These are phyloP conservation scores for Cisticola juncidis DNA, from an alignment of 2,113 vertebrate genomes.

Conservation along the genomic window DNA sequence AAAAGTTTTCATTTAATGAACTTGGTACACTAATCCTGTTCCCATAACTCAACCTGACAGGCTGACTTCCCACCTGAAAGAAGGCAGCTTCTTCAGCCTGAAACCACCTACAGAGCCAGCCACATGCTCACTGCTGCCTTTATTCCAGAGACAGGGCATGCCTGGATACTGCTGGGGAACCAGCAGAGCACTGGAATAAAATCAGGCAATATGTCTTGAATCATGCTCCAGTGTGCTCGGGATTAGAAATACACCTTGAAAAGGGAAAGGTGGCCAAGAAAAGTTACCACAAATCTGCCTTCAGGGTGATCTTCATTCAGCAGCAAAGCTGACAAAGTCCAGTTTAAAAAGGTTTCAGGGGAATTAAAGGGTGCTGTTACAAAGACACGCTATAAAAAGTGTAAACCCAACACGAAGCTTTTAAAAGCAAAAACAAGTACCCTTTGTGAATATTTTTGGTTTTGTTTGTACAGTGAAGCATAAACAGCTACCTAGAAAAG, in stretches of 20 bases:
- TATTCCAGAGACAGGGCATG: background rate
- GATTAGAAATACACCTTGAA: constrained; percentile 58
- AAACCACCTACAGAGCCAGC: constrained; percentile 64
- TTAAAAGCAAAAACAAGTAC: constrained; percentile 40
- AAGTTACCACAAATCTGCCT: constrained; percentile 40
- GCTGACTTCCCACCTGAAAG: constrained; percentile 72
- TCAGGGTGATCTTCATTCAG: constrained; percentile 22
- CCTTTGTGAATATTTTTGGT: background rate
- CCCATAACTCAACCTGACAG: constrained; percentile 74
- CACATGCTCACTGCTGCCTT: constrained; percentile 34
- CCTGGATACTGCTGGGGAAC: background rate
- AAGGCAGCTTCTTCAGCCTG: constrained; percentile 37
- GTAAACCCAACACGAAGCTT: constrained; percentile 20
- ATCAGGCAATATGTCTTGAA: constrained; percentile 17
- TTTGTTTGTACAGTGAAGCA: background rate
- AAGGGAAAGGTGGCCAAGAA: constrained; percentile 51
- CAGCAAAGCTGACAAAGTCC: constrained; percentile 33
- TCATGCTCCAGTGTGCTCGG: background rate
- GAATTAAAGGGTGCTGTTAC: constrained; percentile 34
- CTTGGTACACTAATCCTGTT: constrained; percentile 74
- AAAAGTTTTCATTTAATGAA: constrained; percentile 72
- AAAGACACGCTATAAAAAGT: constrained; percentile 42
- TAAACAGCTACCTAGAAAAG: background rate
- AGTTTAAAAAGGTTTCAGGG: constrained; percentile 34
- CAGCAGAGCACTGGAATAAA: background rate